These are phyloP conservation scores for Tachysurus fulvidraco DNA, from an alignment of 2,113 vertebrate genomes.

Conservation along the genomic window DNA sequence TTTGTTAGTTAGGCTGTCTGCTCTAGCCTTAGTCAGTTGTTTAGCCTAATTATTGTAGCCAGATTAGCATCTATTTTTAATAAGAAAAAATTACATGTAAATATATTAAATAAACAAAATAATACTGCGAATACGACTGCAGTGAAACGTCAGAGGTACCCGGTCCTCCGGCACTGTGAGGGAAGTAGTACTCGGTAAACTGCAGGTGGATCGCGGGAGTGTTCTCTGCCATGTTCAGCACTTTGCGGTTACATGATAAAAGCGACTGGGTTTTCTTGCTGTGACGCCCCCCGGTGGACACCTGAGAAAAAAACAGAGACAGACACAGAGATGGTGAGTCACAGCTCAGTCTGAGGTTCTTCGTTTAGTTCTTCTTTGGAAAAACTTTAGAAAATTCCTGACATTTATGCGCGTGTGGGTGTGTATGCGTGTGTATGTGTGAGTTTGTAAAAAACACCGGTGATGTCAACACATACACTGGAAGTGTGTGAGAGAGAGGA, in stretches of 20 bases:
- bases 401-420: not conserved
- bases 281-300: constrained; percentile 88
- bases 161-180: constrained; percentile 82
- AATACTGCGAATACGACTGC: not conserved
- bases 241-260: constrained; percentile 88
- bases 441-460: not conserved
- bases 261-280: constrained; percentile 89
- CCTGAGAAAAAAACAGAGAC: constrained; percentile 69
- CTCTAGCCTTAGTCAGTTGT: not conserved
- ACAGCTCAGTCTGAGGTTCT: not conserved
- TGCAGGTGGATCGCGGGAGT: constrained; percentile 90
- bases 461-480: not conserved
- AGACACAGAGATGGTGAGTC: not conserved
- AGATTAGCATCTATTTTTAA: not conserved
- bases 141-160: constrained; percentile 69
- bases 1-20: not conserved
- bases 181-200: constrained; percentile 96
- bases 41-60: not conserved
- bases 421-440: not conserved
- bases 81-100: not conserved
- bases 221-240: constrained; percentile 76
- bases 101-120: not conserved
- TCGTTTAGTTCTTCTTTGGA: not conserved
- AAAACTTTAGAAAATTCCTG: not conserved
- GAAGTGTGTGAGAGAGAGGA: not conserved